phyloP scores from a whole-genome alignment of 2,888 invertebrate genomes.

The Lypha dubia region DNA sequence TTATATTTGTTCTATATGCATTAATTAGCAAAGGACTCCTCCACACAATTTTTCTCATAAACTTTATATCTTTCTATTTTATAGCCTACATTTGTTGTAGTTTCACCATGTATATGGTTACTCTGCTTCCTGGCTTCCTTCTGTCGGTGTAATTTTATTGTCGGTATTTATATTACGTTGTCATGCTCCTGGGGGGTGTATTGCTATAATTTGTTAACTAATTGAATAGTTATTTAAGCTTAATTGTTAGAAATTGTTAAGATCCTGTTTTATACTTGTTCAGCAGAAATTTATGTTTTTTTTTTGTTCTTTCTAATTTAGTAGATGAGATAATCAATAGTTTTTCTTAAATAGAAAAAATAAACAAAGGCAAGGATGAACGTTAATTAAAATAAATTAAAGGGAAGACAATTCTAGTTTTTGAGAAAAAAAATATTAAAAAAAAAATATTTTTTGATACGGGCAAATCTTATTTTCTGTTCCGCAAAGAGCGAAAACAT shows the following conservation, averaged over 20 bases:
- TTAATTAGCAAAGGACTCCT: slow-evolving; percentile 14
- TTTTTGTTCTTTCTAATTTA: background rate
- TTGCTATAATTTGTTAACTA: slow-evolving; percentile 71
- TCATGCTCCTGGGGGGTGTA: slow-evolving; percentile 57
- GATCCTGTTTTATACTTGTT: slow-evolving; percentile 53
- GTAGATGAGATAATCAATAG: slow-evolving; percentile 52
- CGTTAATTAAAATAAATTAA: slow-evolving; percentile 29
- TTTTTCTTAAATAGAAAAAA: background rate
- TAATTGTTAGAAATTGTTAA: slow-evolving; percentile 68
- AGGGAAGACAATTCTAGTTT: background rate
- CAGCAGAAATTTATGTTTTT: slow-evolving; percentile 26
- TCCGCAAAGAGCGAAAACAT: too few species aligned
- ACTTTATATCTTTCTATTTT: slow-evolving; percentile 27
- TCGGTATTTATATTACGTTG: slow-evolving; percentile 52
- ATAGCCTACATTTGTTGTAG: slow-evolving; percentile 40
- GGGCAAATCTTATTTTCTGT: too few species aligned
- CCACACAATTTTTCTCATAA: slow-evolving; percentile 9
- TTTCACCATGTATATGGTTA: slow-evolving; percentile 9
- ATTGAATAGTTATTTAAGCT: slow-evolving; percentile 72
- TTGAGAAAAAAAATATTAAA: background rate
- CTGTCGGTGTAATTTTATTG: slow-evolving; percentile 30
- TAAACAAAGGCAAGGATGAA: background rate
- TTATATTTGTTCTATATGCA: slow-evolving; percentile 10
- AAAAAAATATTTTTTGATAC: too few species aligned
- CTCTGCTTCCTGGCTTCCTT: slow-evolving; percentile 6